These are phyloP conservation scores for Papilio protenor DNA, from an alignment of 2,888 invertebrate genomes.

Conservation along the genomic window DNA sequence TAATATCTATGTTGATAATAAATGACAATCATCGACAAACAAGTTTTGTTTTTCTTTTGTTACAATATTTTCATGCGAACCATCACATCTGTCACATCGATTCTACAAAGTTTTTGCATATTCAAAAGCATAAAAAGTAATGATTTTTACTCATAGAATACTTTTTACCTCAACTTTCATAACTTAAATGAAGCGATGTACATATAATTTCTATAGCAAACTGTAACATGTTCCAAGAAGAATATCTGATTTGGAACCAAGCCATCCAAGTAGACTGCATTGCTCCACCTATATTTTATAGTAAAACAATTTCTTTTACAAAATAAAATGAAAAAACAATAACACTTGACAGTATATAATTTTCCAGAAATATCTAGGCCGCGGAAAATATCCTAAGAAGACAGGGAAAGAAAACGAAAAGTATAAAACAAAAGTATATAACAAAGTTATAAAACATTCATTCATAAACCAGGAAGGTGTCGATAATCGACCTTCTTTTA, in stretches of 20 bases:
- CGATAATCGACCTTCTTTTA: not conserved
- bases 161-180: not conserved
- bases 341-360: not conserved
- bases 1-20: conserved; percentile 58
- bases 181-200: not conserved
- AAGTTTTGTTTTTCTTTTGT: not conserved
- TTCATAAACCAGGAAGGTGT: conserved; percentile 4
- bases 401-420: not conserved
- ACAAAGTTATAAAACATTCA: not conserved
- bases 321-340: not conserved
- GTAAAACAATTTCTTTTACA: not conserved
- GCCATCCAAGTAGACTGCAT: not conserved
- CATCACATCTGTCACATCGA: not conserved
- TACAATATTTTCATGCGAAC: not conserved
- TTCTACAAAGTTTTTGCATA: not conserved
- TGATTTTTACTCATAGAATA: not conserved
- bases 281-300: not conserved
- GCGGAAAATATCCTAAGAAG: not conserved
- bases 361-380: not conserved
- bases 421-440: too few relatives aligned
- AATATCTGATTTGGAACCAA: not conserved
- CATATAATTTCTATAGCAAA: not conserved
- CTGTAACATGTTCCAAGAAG: not conserved
- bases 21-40: conserved; percentile 32
- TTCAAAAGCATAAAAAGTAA: not conserved